Base-by-base conservation (phyloP, 2,797 vertebrate genomes). In the Serranus cabrilla region DNA sequence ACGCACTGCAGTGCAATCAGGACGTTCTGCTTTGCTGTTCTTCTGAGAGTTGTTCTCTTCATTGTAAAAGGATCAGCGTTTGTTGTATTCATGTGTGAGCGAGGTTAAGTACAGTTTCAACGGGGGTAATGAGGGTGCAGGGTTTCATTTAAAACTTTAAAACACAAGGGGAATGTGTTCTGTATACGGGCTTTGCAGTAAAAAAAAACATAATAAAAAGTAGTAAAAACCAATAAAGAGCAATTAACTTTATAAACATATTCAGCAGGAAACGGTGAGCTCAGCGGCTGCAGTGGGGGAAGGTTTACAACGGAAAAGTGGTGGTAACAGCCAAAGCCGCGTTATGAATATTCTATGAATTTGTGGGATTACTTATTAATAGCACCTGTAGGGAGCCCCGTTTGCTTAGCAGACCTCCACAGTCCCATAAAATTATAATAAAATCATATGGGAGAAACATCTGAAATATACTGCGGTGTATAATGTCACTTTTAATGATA, bases 121-220 rank as follows among this genome's bases (percentile, higher is more conserved):
- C 18, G 17, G 11, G 37, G 4, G 25, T 21, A 55, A 55, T 11
- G 51, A 59, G 55, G 27, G 60, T 7, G 17, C 56, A 46, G 46
- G 40, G 25, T 42, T 61, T 72, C 2, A 51, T 66, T 62, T 50
- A 47, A 62, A 74, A 46, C 45, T 39, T 31, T 7, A 42, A 57
- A 58, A 40, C 58, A n/a, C 50, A n/a, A 20, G 74, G 54, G 39
- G 68, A 31, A 54, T 57, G 1, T 16, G 17, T 34, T 62, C n/a
- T 16, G 56, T n/a, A 13, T 18, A 18, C 13, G 42, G 17, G 14
- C 14, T 37, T 39, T 60, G 21, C 49, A n/a, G 39, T 59, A 51
- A 51, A 46, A 62, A 51, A 51, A 46, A 62, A 39, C 42, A 18
- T 13, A 18, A 40, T 43, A 23, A 43, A 58, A 67, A 2, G 0